A percentile compares a stretch with the other conserved stretches of the same genome.
Evolutionary conservation across 2,888 invertebrate genomes (phyloP).

Genomic region (Chalcosyrphus nemorum): DNA sequence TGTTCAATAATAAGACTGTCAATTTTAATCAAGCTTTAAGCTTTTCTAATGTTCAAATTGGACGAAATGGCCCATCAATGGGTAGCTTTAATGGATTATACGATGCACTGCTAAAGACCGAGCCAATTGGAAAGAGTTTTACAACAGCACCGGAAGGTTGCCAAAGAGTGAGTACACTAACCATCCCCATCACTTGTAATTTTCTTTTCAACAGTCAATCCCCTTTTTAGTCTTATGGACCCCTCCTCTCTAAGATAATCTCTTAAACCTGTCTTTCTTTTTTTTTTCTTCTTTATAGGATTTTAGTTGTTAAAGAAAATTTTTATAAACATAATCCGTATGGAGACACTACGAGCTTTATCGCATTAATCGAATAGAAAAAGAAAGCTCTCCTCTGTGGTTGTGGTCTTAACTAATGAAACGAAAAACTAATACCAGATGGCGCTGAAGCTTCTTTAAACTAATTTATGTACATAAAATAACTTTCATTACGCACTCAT

Average conservation of each 20-base stretch:
- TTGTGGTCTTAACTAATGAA: slow-evolving; percentile 69
- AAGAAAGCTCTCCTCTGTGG: slow-evolving; percentile 52
- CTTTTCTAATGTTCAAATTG: slow-evolving; percentile 87
- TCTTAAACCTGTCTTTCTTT: slow-evolving; percentile 61
- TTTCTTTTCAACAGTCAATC: background rate
- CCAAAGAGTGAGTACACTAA: slow-evolving; percentile 82
- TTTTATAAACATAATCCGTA: slow-evolving; percentile 34
- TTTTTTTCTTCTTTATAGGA: slow-evolving; percentile 80
- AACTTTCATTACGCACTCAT: slow-evolving; percentile 39
- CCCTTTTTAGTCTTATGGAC: slow-evolving; percentile 21
- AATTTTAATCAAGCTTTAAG: slow-evolving; percentile 86
- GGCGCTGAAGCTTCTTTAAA: slow-evolving; percentile 53
- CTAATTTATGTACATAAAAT: slow-evolving; percentile 66
- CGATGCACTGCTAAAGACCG: slow-evolving; percentile 83
- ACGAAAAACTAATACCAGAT: slow-evolving; percentile 62
- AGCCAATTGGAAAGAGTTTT: slow-evolving; percentile 82
- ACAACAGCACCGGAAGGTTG: slow-evolving; percentile 84
- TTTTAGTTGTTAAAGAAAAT: slow-evolving; percentile 80
- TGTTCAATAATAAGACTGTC: slow-evolving; percentile 88
- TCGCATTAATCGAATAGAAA: slow-evolving; percentile 39
- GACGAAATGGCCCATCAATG: slow-evolving; percentile 84
- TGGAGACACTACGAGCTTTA: slow-evolving; percentile 54
- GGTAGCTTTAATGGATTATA: slow-evolving; percentile 82
- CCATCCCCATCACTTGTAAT: background rate
- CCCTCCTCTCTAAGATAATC: slow-evolving; percentile 66